phyloP scores from a whole-genome alignment of 2,113 vertebrate species.

The Sapajus apella region DNA sequence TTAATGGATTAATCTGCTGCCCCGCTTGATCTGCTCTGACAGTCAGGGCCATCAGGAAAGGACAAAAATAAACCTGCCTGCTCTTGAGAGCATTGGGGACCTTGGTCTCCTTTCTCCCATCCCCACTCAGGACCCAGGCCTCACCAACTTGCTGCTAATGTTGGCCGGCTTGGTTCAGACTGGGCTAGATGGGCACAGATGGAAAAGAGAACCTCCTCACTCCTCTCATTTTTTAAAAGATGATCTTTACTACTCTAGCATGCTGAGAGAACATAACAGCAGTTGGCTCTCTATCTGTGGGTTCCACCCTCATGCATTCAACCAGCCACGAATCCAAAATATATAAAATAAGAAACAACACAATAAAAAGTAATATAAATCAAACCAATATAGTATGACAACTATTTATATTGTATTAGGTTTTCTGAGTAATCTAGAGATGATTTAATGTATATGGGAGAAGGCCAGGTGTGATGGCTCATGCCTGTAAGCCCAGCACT shows the following conservation, averaged over 20 bases:
- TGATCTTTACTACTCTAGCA: neutral
- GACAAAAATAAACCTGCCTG: neutral
- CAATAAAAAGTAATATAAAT: neutral
- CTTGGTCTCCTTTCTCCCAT: accelerated
- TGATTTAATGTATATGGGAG: neutral
- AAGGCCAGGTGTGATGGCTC: too few species aligned
- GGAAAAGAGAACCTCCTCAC: neutral
- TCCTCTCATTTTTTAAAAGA: neutral
- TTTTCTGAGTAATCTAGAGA: neutral
- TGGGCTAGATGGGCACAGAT: too few species aligned
- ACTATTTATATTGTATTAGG: neutral
- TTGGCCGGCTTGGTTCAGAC: neutral
- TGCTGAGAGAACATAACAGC: neutral
- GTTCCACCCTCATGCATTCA: neutral
- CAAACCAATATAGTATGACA: neutral
- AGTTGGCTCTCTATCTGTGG: neutral
- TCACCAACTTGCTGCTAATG: neutral
- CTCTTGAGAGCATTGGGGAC: neutral
- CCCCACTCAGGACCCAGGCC: neutral
- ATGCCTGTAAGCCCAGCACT: too few species aligned
- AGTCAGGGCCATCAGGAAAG: neutral
- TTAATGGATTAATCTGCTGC: neutral
- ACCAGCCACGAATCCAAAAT: neutral
- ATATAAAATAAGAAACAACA: neutral
- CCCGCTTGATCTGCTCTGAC: neutral